Conservation (phyloP, 2,113 vertebrate genomes). For the Rhagologus leucostigma region DNA sequence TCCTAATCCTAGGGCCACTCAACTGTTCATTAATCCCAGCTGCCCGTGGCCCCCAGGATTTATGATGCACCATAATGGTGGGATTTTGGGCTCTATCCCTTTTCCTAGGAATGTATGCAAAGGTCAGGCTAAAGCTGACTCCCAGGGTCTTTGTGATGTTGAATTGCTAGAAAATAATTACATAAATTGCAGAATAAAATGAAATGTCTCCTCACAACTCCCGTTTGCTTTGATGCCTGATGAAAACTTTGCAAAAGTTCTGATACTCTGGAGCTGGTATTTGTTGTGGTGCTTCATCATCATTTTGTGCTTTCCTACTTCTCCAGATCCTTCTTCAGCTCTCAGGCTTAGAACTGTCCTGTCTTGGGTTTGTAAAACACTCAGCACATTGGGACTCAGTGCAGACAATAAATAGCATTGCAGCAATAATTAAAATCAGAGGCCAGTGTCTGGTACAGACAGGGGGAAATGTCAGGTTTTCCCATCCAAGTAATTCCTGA, state of each 20-base stretch:
- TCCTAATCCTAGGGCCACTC: not conserved
- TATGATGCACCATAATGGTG: not conserved
- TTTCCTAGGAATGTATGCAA: not conserved
- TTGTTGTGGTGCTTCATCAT: not conserved
- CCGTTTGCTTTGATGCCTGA: not conserved
- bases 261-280: not conserved
- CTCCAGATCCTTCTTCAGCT: not conserved
- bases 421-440: not conserved
- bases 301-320: not conserved
- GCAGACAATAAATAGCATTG: not conserved
- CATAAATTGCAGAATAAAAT: not conserved
- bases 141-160: not conserved
- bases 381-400: not conserved
- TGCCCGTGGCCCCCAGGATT: not conserved
- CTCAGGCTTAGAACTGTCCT: not conserved
- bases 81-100: not conserved
- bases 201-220: not conserved
- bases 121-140: not conserved
- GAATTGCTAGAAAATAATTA: not conserved
- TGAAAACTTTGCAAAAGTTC: not conserved
- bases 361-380: not conserved
- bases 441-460: not conserved
- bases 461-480: not conserved
- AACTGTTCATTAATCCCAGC: not conserved
- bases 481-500: not conserved